A percentile compares a stretch with the other conserved stretches of the same genome.
Evolutionary conservation across 2,797 vertebrate genomes (phyloP).

Genomic region (Emydoidea blandingii): DNA sequence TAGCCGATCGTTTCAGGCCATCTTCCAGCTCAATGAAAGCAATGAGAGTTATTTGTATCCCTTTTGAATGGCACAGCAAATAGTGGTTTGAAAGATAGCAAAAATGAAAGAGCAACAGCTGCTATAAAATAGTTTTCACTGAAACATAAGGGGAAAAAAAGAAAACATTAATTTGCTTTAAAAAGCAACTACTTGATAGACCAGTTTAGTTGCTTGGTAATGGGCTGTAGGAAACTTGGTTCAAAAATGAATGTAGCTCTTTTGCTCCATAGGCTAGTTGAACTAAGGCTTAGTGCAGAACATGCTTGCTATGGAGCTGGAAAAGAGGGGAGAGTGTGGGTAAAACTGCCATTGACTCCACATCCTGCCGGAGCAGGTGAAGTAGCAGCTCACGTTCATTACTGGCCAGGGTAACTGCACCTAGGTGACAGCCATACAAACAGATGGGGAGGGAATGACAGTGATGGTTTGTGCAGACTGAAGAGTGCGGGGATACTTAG

Average conservation of each 20-base stretch:
- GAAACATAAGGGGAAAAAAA: accelerated
- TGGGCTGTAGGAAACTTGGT: accelerated
- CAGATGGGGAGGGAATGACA: not conserved
- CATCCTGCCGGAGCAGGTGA: not conserved
- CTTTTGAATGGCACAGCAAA: not conserved
- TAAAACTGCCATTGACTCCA: not conserved
- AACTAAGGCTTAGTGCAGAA: not conserved
- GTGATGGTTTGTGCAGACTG: not conserved
- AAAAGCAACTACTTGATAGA: not conserved
- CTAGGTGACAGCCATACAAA: not conserved
- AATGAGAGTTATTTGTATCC: not conserved
- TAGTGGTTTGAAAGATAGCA: not conserved
- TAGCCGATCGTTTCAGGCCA: not conserved
- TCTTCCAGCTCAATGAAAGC: not conserved
- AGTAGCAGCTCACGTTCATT: not conserved
- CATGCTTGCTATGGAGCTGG: not conserved
- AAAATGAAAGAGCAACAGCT: not conserved
- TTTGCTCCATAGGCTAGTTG: not conserved
- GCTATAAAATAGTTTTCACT: not conserved
- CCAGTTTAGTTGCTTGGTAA: not conserved
- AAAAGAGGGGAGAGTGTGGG: not conserved
- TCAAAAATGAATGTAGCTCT: not conserved
- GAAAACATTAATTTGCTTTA: not conserved
- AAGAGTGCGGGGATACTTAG: not conserved
- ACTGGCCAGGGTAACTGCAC: not conserved